Evolutionary conservation across 1,140 invertebrate species (phyloP).

Genomic region (Oncopodura yosiiana): DNA sequence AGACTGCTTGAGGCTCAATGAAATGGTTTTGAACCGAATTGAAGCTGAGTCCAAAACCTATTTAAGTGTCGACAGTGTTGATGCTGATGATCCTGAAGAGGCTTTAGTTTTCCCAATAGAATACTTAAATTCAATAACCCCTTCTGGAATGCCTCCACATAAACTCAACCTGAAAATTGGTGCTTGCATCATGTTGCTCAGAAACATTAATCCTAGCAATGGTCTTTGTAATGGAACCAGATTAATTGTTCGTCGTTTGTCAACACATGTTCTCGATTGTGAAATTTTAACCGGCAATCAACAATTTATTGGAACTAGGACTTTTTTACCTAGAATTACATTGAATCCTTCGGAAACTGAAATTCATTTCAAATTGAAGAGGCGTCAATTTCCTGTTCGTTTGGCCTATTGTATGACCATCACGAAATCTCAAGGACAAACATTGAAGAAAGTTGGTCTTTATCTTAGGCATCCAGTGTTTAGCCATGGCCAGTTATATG

Average conservation of each 20-base stretch:
- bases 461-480: constrained; percentile 35
- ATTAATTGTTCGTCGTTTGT: constrained; percentile 29
- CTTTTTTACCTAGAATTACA: constrained; percentile 10
- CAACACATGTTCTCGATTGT: constrained; percentile 1
- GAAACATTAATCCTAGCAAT: constrained; percentile 38
- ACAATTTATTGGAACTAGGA: not conserved
- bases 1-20: constrained; percentile 12
- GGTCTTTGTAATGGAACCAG: constrained; percentile 41
- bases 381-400: constrained; percentile 41
- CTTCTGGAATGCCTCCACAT: constrained; percentile 40
- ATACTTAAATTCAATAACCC: constrained; percentile 39
- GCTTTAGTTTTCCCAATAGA: constrained; percentile 36
- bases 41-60: not conserved
- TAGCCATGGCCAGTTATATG: constrained; percentile 38
- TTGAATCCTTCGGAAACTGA: constrained; percentile 7
- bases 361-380: constrained; percentile 28
- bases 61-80: constrained; percentile 24
- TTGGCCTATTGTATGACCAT: constrained; percentile 41
- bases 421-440: constrained; percentile 43
- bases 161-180: constrained; percentile 39
- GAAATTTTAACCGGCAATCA: not conserved
- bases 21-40: not conserved
- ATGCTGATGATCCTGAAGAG: constrained; percentile 32
- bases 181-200: constrained; percentile 39
- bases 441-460: constrained; percentile 29